Evolutionary conservation across 2,113 vertebrate genomes (phyloP).

Genomic region (Cygnus atratus): DNA sequence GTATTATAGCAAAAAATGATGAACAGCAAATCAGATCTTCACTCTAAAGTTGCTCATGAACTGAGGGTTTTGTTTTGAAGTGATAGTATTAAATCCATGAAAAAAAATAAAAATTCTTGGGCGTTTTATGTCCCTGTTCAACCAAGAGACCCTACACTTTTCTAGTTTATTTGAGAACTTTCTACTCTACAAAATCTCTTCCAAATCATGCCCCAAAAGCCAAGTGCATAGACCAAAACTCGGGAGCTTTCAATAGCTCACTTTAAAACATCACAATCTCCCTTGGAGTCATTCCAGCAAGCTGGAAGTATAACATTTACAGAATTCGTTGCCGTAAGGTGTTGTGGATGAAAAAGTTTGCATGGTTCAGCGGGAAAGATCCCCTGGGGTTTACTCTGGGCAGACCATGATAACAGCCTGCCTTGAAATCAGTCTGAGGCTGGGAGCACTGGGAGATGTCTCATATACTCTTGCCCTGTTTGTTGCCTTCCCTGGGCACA

Average conservation of each 20-base stretch:
- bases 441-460: background rate
- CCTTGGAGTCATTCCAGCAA: background rate
- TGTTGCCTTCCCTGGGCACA: background rate
- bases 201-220: background rate
- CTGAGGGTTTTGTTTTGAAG: background rate
- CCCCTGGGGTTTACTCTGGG: background rate
- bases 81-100: background rate
- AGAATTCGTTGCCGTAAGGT: background rate
- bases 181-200: background rate
- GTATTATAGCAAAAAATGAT: background rate
- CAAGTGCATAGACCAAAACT: background rate
- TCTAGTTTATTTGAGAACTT: background rate
- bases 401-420: background rate
- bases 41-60: background rate
- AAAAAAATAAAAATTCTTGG: background rate
- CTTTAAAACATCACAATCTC: background rate
- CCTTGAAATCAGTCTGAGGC: background rate
- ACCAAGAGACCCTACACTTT: background rate
- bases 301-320: background rate
- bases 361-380: background rate
- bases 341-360: background rate
- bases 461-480: background rate
- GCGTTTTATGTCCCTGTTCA: background rate
- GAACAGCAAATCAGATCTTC: background rate
- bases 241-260: background rate